Evolutionary conservation across 1,140 invertebrate genomes (phyloP).

Genomic region (Drosophila cardini): DNA sequence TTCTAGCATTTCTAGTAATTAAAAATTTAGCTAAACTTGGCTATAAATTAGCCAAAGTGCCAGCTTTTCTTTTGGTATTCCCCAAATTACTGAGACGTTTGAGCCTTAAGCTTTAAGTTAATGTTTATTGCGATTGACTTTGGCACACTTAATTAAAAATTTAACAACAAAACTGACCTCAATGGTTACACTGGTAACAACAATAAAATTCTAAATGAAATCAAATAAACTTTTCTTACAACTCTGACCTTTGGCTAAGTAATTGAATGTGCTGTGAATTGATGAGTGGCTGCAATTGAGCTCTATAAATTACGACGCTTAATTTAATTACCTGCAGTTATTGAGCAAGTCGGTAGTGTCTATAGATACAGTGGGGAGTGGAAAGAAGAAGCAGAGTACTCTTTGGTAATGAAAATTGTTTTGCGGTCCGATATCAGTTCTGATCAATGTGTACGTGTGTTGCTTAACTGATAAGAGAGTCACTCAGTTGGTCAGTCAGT

Average conservation of each 20-base stretch:
- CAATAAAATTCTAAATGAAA: constrained; percentile 50
- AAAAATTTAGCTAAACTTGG: too few relatives aligned
- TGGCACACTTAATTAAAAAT: constrained; percentile 30
- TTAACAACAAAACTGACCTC: constrained; percentile 15
- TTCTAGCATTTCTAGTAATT: too few relatives aligned
- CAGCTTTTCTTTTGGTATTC: too few relatives aligned
- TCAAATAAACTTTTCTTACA: constrained; percentile 42
- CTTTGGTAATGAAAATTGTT: constrained; percentile 57
- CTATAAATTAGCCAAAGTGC: too few relatives aligned
- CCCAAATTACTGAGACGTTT: too few relatives aligned
- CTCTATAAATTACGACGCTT: constrained; percentile 69
- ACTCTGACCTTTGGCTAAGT: constrained; percentile 58
- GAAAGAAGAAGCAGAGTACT: not conserved
- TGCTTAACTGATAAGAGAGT: constrained; percentile 47
- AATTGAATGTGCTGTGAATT: constrained; percentile 73
- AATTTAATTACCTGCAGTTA: constrained; percentile 62
- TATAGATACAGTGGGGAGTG: not conserved
- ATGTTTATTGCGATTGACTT: constrained; percentile 16
- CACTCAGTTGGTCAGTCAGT: constrained; percentile 14
- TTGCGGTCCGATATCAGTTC: constrained; percentile 42
- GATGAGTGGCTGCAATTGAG: constrained; percentile 57
- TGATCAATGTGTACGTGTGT: constrained; percentile 53
- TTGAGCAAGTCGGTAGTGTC: not conserved
- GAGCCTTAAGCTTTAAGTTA: too few relatives aligned
- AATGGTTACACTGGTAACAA: constrained; percentile 27